phyloP scores from a whole-genome alignment of 23 tunicate species.

The Clavelina lepadiformis region DNA sequence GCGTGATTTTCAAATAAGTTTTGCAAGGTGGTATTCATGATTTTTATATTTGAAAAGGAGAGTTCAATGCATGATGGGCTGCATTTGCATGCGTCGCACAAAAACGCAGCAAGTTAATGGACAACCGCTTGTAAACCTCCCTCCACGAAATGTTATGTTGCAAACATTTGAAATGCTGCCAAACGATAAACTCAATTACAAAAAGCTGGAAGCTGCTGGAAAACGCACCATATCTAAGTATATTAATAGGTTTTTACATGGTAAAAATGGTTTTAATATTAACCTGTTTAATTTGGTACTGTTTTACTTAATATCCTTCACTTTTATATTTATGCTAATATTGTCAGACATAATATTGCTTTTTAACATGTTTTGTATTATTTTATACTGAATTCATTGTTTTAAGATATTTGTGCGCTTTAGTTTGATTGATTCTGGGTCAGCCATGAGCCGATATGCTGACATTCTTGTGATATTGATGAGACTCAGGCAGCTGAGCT shows the following conservation, averaged over 20 bases:
- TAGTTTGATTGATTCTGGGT: slow-evolving; percentile 19
- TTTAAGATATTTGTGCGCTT: no score
- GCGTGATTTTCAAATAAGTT: no score
- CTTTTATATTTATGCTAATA: no score
- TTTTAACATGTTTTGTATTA: no score
- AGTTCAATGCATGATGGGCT: slow-evolving; percentile 23
- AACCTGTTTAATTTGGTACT: no score
- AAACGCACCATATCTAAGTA: slow-evolving; percentile 12
- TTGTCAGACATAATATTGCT: no score
- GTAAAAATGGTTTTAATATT: no score
- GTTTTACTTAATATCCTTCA: no score
- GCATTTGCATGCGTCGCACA: slow-evolving; percentile 31
- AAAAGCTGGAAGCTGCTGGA: slow-evolving; percentile 29
- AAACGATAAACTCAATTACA: slow-evolving; percentile 19
- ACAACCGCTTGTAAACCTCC: slow-evolving; percentile 28
- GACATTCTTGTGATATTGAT: slow-evolving; percentile 22
- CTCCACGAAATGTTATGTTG: slow-evolving; percentile 10
- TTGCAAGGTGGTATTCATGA: no score
- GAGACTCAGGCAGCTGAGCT: slow-evolving; percentile 35
- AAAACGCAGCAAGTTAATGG: slow-evolving; percentile 34
- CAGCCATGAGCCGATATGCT: slow-evolving; percentile 11
- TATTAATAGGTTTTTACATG: no score
- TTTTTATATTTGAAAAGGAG: no score
- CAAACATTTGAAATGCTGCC: slow-evolving; percentile 16
- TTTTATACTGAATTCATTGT: no score